These are phyloP conservation scores for Nymphalis polychloros DNA, from an alignment of 2,888 invertebrate genomes.

Conservation along the genomic window DNA sequence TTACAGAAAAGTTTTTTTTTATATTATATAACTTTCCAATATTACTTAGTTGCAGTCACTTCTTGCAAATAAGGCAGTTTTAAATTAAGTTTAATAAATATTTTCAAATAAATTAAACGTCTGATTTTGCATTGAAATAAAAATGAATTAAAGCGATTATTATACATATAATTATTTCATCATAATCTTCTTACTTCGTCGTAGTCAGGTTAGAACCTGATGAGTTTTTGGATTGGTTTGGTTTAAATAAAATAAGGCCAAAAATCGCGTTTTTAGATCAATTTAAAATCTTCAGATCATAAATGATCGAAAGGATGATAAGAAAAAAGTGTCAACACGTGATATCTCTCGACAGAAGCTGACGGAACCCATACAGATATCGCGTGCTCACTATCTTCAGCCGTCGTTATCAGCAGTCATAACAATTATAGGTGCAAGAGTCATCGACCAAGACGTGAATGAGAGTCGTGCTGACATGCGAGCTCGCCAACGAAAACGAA, in stretches of 20 bases:
- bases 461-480: constrained; percentile 54
- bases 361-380: constrained; percentile 23
- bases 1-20: too few relatives aligned
- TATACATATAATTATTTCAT: too few relatives aligned
- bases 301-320: neutral
- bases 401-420: constrained; percentile 31
- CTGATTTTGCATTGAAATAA: too few relatives aligned
- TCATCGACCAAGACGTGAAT: constrained; percentile 49
- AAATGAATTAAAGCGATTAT: too few relatives aligned
- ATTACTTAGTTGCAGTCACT: neutral
- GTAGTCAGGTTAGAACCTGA: too few relatives aligned
- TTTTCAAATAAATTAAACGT: neutral
- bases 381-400: constrained; percentile 32
- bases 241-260: too few relatives aligned
- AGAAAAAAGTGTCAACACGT: neutral
- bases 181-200: too few relatives aligned
- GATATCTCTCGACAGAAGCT: neutral
- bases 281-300: neutral
- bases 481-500: constrained; percentile 50
- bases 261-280: too few relatives aligned
- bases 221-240: too few relatives aligned
- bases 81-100: too few relatives aligned
- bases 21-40: neutral
- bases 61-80: too few relatives aligned
- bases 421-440: constrained; percentile 50